These are phyloP conservation scores for Troides aeacus DNA, from an alignment of 2,888 invertebrate species.

Conservation along the genomic window DNA sequence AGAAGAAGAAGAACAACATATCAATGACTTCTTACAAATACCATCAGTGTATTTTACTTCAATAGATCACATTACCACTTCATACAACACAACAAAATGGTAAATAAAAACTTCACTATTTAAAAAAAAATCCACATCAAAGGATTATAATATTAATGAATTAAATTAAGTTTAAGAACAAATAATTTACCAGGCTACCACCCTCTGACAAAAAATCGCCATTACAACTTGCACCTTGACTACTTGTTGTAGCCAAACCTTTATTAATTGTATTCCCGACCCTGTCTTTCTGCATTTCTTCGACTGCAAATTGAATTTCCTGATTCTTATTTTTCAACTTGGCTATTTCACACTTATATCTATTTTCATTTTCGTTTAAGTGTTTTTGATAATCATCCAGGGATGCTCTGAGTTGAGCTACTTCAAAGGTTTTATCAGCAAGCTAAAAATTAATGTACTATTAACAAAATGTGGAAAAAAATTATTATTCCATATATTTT, in stretches of 20 bases:
- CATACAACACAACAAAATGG: too few relatives aligned
- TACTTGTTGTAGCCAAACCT: constrained; percentile 58
- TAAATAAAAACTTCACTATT: too few relatives aligned
- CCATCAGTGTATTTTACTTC: too few relatives aligned
- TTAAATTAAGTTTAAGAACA: not conserved
- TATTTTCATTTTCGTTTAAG: constrained; percentile 81
- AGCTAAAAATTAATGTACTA: constrained; percentile 73
- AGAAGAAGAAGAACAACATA: too few relatives aligned
- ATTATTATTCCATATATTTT: not conserved
- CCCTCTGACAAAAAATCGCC: constrained; percentile 79
- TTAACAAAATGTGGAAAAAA: not conserved
- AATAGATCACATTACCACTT: too few relatives aligned
- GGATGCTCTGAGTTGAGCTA: constrained; percentile 83
- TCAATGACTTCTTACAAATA: too few relatives aligned
- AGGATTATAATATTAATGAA: too few relatives aligned
- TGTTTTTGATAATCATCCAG: constrained; percentile 85
- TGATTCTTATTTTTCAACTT: constrained; percentile 80
- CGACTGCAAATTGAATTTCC: constrained; percentile 69
- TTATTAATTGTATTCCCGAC: constrained; percentile 58
- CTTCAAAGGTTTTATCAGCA: constrained; percentile 87
- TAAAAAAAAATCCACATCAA: too few relatives aligned
- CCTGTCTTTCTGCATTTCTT: constrained; percentile 68
- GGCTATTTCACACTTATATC: constrained; percentile 79
- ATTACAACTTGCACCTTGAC: constrained; percentile 73
- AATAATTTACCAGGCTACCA: constrained; percentile 77